phyloP scores from a whole-genome alignment of 2,113 vertebrate genomes.

The Pipra filicauda region DNA sequence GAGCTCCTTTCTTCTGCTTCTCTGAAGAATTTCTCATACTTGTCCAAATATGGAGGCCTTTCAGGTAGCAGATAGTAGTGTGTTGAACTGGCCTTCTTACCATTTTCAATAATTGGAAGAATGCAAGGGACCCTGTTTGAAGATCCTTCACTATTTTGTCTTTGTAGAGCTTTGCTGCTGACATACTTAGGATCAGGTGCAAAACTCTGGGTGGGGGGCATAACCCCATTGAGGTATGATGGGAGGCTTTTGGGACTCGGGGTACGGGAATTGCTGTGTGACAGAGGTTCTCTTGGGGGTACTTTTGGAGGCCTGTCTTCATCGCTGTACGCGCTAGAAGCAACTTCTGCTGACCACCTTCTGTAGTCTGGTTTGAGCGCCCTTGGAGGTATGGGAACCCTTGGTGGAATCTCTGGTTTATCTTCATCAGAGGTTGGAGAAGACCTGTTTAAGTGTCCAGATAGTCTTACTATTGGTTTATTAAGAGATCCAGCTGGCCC shows the following conservation, averaged over 20 bases:
- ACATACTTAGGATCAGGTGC: conserved; percentile 96
- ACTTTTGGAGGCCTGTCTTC: conserved; percentile 93
- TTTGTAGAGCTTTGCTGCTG: conserved; percentile 86
- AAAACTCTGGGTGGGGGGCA: conserved; percentile 97
- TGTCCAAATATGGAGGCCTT: conserved; percentile 83
- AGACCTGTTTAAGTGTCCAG: conserved; percentile 65
- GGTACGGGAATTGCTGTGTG: conserved; percentile 82
- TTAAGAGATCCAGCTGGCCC: conserved; percentile 92
- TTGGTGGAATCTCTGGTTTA: conserved; percentile 88
- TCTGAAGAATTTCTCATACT: conserved; percentile 82
- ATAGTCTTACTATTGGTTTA: conserved; percentile 80
- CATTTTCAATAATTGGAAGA: conserved; percentile 91
- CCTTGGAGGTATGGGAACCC: conserved; percentile 91
- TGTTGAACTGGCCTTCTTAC: conserved; percentile 88
- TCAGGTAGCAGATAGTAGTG: conserved; percentile 95
- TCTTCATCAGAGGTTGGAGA: conserved; percentile 78
- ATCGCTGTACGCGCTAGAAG: conserved; percentile 87
- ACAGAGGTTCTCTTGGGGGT: conserved; percentile 89
- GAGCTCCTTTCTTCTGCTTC: conserved; percentile 73
- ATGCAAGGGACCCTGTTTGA: conserved; percentile 83
- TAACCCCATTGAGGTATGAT: conserved; percentile 90
- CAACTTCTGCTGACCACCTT: conserved; percentile 94
- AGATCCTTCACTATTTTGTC: conserved; percentile 92
- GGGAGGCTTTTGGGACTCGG: conserved; percentile 94
- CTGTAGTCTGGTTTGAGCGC: conserved; percentile 84